phyloP scores from a whole-genome alignment of 2,888 invertebrate species.

The Caenorhabditis japonica region DNA sequence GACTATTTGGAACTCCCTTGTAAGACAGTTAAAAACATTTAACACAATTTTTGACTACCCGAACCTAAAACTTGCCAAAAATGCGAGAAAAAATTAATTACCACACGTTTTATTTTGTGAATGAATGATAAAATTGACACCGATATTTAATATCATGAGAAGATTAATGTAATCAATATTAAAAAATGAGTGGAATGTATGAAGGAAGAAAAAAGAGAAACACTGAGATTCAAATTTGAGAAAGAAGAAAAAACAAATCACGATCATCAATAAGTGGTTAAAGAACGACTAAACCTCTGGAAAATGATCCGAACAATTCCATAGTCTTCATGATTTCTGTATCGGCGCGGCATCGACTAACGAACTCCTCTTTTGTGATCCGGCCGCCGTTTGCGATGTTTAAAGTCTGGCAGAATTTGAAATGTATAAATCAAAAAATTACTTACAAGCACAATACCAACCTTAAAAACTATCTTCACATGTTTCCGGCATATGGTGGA shows the following conservation, averaged over 20 bases:
- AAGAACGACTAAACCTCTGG: constrained; percentile 9
- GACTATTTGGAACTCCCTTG: too few species aligned
- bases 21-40: too few species aligned
- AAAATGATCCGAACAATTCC: constrained; percentile 36
- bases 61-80: too few species aligned
- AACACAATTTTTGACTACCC: too few species aligned
- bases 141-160: too few species aligned
- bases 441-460: too few species aligned
- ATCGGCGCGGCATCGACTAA: constrained; percentile 82
- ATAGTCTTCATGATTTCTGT: constrained; percentile 31
- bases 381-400: constrained; percentile 58
- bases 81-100: too few species aligned
- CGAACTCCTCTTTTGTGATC: constrained; percentile 79
- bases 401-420: constrained; percentile 59
- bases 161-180: too few species aligned
- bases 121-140: not conserved
- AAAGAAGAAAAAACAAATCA: not conserved
- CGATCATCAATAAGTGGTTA: not conserved
- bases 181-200: constrained; percentile 2
- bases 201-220: constrained; percentile 6
- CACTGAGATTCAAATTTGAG: constrained; percentile 24
- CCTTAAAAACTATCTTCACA: constrained; percentile 50
- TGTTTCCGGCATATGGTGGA: constrained; percentile 55
- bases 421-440: too few species aligned
- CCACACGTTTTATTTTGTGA: too few species aligned